Evolutionary conservation across 1,140 invertebrate species (phyloP).

Genomic region (Nautilus pompilius): DNA sequence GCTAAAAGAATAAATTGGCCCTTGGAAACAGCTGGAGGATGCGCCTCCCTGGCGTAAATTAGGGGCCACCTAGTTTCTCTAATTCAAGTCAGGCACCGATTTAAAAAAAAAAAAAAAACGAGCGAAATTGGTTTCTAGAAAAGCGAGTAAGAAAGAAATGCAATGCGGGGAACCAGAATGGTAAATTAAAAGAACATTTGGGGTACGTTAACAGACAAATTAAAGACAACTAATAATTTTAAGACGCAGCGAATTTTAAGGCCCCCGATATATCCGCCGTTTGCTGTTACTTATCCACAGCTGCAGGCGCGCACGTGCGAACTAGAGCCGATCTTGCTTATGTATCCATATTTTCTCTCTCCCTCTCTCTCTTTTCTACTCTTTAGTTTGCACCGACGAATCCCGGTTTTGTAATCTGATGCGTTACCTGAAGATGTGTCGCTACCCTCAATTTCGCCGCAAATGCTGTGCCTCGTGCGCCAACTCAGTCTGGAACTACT

Average conservation of each 20-base stretch:
- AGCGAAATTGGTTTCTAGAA: too few species aligned
- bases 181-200: neutral
- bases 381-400: slow-evolving; percentile 22
- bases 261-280: neutral
- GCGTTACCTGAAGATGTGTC: slow-evolving; percentile 29
- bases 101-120: too few species aligned
- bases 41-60: too few species aligned
- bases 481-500: neutral
- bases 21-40: too few species aligned
- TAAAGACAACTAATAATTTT: neutral
- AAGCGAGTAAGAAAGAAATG: too few species aligned
- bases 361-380: neutral
- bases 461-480: slow-evolving; percentile 24
- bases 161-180: too few species aligned
- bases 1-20: too few species aligned
- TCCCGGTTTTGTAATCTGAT: slow-evolving; percentile 24
- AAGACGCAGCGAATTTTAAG: neutral
- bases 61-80: too few species aligned
- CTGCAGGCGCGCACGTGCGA: neutral
- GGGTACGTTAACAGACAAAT: neutral
- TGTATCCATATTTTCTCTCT: too few species aligned
- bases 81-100: too few species aligned
- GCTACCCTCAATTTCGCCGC: slow-evolving; percentile 20
- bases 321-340: neutral
- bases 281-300: neutral